phyloP scores from a whole-genome alignment of 2,113 vertebrate species.

The Phyllopteryx taeniolatus region DNA sequence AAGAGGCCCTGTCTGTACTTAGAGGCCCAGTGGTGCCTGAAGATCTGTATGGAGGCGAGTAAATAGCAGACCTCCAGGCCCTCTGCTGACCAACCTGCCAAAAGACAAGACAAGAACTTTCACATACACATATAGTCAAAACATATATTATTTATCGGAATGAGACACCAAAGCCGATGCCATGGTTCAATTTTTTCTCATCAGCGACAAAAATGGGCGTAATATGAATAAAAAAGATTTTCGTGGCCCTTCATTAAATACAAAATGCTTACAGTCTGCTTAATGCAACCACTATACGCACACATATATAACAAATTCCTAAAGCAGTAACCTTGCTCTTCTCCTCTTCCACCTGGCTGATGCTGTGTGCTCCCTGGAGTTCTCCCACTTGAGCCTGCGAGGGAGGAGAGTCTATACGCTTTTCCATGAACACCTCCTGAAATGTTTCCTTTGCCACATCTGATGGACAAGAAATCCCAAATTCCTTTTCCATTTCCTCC shows the following conservation, averaged over 20 bases:
- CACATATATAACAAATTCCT: not conserved
- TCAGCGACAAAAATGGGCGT: too few relatives aligned
- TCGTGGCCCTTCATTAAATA: not conserved
- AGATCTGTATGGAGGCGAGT: constrained; percentile 40
- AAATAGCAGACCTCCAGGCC: constrained; percentile 59
- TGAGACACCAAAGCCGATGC: too few relatives aligned
- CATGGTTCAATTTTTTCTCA: too few relatives aligned
- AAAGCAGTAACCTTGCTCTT: constrained; percentile 65
- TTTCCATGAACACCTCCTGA: constrained; percentile 49
- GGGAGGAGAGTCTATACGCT: constrained; percentile 41
- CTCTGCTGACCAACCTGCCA: constrained; percentile 76
- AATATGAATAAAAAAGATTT: not conserved
- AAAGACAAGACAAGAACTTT: constrained; percentile 1
- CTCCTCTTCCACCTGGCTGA: constrained; percentile 68
- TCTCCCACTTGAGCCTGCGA: constrained; percentile 68
- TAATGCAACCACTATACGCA: not conserved
- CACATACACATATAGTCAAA: not conserved
- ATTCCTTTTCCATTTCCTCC: constrained; percentile 73
- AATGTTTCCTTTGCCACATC: constrained; percentile 39
- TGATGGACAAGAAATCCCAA: constrained; percentile 62
- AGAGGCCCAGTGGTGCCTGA: constrained; percentile 37
- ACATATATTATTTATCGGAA: too few relatives aligned
- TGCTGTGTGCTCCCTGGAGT: constrained; percentile 47
- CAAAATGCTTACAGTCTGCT: too few relatives aligned
- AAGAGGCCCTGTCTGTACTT: constrained; percentile 64